Conservation (phyloP, 1,140 invertebrate genomes). For the Frieseomelitta varia region DNA sequence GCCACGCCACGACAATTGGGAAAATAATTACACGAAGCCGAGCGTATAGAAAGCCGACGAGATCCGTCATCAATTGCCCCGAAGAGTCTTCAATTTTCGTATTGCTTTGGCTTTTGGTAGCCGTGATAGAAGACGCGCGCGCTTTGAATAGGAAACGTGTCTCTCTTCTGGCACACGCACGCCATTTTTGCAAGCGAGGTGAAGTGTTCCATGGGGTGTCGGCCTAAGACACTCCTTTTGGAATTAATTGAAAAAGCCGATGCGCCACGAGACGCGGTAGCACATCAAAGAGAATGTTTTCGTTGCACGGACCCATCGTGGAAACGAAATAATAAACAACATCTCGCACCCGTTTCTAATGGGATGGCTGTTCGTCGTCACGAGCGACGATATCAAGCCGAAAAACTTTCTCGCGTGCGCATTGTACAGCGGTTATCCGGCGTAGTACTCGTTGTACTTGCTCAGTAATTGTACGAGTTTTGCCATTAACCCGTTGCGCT, state of each 20-base stretch:
- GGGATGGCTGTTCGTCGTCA: slow-evolving; percentile 61
- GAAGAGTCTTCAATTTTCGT: slow-evolving; percentile 1
- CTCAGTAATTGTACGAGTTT: neutral
- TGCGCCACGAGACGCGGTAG: slow-evolving; percentile 62
- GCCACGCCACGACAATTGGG: no score
- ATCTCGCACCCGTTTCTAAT: slow-evolving; percentile 56
- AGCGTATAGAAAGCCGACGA: neutral
- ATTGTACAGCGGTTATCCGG: no score
- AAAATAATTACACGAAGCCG: neutral
- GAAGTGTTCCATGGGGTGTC: slow-evolving; percentile 53
- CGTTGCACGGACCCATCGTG: slow-evolving; percentile 61
- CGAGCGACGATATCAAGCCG: slow-evolving; percentile 20
- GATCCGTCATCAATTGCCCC: slow-evolving; percentile 1
- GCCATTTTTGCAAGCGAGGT: slow-evolving; percentile 63
- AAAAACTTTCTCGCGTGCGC: neutral
- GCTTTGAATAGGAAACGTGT: slow-evolving; percentile 29
- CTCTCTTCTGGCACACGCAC: slow-evolving; percentile 50
- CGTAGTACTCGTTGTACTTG: neutral
- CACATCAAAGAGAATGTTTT: slow-evolving; percentile 75
- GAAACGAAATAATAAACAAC: slow-evolving; percentile 74
- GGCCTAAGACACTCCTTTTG: slow-evolving; percentile 66
- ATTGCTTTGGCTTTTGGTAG: neutral
- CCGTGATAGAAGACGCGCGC: neutral
- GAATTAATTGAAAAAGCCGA: slow-evolving; percentile 76
- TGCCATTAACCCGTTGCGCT: no score